Evolutionary conservation across 2,888 invertebrate genomes (phyloP), one percentile per base, ranked within the genome.

Genomic region (Hedya salicella): DNA sequence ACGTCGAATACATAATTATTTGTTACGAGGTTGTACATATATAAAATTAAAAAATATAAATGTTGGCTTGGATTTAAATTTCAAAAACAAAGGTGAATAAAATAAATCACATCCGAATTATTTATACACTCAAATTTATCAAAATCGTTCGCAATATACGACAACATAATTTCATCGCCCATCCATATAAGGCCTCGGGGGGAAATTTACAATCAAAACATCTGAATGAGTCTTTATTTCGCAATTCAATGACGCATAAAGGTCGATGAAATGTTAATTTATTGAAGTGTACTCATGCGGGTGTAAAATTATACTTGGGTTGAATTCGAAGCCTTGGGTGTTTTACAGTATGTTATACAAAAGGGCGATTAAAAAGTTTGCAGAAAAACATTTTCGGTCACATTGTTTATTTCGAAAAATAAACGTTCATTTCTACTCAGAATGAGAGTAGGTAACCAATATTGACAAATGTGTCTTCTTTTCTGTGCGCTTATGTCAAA

Each of bases 201-300:
- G 54, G 30, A 53, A 70, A 72, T 73, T 68, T 68, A 16, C 68
- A 73, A 75, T 73, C 66, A 68, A 69, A 71, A 68, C 16, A 67
- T 72, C 71, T 72, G 59, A 65, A 69, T 60, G 67, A 69, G 48
- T 67, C 69, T 71, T 74, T 70, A 71, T 70, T 73, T 65, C 36
- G 53, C 54, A 60, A 71, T 70, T 68, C 62, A 74, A 64, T 73
- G 59, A 59, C 70, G 65, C 70, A 72, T 68, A 73, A 73, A 76
- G 72, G 59, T 66, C 62, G 71, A 71, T 71, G 67, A 69, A 72
- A 74, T 69, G 62, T 53, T 68, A 70, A 71, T 64, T 32, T 57
- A 64, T 68, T 70, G 50, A 56, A 71, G 49, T 57, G 52, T 52
- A 69, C 64, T 68, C 59, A 71, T 67, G 60, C 36, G 30, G 16